Conservation (phyloP, 2,113 vertebrate genomes). For the Butorides virescens region DNA sequence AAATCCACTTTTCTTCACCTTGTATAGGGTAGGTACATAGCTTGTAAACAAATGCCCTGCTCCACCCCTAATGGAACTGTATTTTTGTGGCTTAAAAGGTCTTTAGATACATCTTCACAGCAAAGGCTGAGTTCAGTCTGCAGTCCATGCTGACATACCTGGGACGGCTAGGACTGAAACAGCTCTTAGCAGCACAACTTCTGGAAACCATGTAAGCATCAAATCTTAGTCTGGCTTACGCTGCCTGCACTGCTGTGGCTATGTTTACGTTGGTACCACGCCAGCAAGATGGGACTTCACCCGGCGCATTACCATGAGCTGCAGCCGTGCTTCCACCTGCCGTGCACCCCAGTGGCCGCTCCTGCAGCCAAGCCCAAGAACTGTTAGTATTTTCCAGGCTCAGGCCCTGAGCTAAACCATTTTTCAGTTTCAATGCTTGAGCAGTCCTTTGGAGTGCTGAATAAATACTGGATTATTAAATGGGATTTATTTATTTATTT, state of each 20-base stretch:
- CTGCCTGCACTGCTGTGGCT: not conserved
- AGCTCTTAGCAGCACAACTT: not conserved
- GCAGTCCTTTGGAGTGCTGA: not conserved
- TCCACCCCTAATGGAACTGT: not conserved
- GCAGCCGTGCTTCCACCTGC: not conserved
- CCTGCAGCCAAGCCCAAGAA: not conserved
- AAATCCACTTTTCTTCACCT: not conserved
- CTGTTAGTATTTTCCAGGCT: too few relatives aligned
- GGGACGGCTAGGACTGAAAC: not conserved
- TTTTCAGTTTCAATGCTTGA: not conserved
- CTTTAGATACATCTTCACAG: not conserved
- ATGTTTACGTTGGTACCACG: not conserved
- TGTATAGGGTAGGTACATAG: not conserved
- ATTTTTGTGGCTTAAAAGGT: not conserved
- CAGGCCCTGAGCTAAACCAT: not conserved
- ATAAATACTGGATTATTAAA: not conserved
- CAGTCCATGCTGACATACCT: not conserved
- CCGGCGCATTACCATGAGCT: fast-evolving
- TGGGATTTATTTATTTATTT: not conserved
- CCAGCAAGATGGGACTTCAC: not conserved
- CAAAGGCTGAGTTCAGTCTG: not conserved
- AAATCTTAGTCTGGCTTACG: not conserved
- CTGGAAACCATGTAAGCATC: not conserved
- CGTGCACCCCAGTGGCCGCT: not conserved
- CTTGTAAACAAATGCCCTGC: not conserved